These are phyloP conservation scores for Phymanthus crucifer DNA, from an alignment of 92 coral and sea anemone genomes.

Conservation along the genomic window DNA sequence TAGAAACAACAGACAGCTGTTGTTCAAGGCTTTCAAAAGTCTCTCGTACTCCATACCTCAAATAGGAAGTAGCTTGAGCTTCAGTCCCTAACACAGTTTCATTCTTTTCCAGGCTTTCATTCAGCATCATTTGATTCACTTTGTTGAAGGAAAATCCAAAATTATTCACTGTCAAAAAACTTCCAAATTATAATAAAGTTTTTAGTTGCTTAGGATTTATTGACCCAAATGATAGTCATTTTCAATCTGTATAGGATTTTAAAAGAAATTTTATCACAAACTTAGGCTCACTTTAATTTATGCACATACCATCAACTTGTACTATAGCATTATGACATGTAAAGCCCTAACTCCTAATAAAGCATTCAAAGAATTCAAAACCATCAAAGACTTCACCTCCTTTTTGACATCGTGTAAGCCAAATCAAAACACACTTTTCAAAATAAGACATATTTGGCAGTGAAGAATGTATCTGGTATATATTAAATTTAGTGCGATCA, in stretches of 20 bases:
- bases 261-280: background rate
- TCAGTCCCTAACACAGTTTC: background rate
- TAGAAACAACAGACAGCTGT: conserved; percentile 26
- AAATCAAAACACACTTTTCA: conserved; percentile 7
- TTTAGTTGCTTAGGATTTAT: too few relatives aligned
- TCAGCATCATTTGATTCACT: conserved; percentile 9
- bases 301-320: background rate
- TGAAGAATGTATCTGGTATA: background rate
- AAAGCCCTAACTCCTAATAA: background rate
- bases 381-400: background rate
- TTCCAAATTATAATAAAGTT: too few relatives aligned
- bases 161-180: background rate
- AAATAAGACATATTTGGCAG: background rate
- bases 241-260: too few relatives aligned
- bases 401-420: background rate
- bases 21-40: background rate
- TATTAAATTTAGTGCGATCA: background rate
- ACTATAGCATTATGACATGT: background rate
- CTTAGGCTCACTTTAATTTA: background rate
- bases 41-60: background rate
- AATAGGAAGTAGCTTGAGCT: background rate
- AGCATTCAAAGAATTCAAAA: conserved; percentile 9
- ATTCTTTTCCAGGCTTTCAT: background rate
- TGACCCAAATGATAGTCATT: too few relatives aligned
- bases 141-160: conserved; percentile 2